Evolutionary conservation across 2,888 invertebrate genomes (phyloP).

Genomic region (Brachyptera risi): DNA sequence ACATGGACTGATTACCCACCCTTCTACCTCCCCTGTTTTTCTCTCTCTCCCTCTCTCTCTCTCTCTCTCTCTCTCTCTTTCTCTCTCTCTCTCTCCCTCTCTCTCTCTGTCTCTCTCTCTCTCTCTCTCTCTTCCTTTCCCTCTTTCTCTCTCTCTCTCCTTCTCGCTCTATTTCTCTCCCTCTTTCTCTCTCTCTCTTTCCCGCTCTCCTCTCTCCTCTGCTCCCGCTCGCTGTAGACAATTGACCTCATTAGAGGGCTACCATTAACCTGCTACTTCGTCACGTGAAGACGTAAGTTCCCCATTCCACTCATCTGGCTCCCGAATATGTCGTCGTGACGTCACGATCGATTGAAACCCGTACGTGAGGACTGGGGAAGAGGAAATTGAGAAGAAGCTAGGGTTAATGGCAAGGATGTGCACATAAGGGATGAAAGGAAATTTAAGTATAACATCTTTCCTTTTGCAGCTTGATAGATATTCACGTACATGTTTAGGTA

Average conservation of each 20-base stretch:
- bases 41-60: too few relatives aligned
- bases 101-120: too few relatives aligned
- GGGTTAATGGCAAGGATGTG: neutral
- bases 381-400: neutral
- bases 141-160: neutral
- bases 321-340: neutral
- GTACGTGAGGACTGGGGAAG: neutral
- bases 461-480: too few relatives aligned
- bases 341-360: neutral
- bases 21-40: neutral
- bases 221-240: neutral
- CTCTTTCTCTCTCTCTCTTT: neutral
- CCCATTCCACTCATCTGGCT: neutral
- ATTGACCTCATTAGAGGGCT: neutral
- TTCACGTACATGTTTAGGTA: too few relatives aligned
- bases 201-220: too few relatives aligned
- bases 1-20: neutral
- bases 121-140: too few relatives aligned
- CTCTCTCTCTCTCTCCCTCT: neutral
- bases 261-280: neutral
- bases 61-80: neutral
- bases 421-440: neutral
- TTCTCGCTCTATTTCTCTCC: neutral
- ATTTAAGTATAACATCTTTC: too few relatives aligned
- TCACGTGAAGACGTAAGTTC: too few relatives aligned